Conservation (phyloP, 2,888 invertebrate species). For the Phalera bucephala region DNA sequence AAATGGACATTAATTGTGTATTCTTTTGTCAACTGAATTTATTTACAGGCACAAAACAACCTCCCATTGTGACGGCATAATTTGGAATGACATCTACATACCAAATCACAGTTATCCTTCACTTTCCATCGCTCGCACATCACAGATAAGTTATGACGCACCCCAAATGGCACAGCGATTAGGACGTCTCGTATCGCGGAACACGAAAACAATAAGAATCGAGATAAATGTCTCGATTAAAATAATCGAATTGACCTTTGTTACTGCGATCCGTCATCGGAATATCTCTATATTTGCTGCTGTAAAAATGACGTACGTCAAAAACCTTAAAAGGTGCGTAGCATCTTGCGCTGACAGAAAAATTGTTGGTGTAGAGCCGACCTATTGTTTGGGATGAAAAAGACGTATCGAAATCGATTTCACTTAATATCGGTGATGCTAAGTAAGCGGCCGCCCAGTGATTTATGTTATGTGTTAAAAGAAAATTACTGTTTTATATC, state of each 20-base stretch:
- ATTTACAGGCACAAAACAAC: constrained; percentile 26
- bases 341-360: constrained; percentile 56
- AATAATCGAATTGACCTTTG: constrained; percentile 71
- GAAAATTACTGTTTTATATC: constrained; percentile 34
- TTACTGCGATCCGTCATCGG: constrained; percentile 56
- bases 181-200: constrained; percentile 64
- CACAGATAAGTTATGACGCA: constrained; percentile 53
- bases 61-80: constrained; percentile 39
- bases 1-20: constrained; percentile 22
- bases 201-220: constrained; percentile 67
- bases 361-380: constrained; percentile 46
- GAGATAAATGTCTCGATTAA: constrained; percentile 74
- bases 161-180: constrained; percentile 59
- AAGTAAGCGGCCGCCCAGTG: constrained; percentile 34
- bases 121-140: constrained; percentile 37
- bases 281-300: constrained; percentile 61
- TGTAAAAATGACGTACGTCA: constrained; percentile 63
- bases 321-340: constrained; percentile 52
- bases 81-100: constrained; percentile 50
- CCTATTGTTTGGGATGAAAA: constrained; percentile 56
- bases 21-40: constrained; percentile 33
- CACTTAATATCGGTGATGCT: constrained; percentile 46
- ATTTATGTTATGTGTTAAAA: constrained; percentile 37
- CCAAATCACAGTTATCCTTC: constrained; percentile 58
- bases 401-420: constrained; percentile 52